Evolutionary conservation across 53 echinoderm and acorn worm species (phyloP).

Genomic region (Apostichopus leukothele): DNA sequence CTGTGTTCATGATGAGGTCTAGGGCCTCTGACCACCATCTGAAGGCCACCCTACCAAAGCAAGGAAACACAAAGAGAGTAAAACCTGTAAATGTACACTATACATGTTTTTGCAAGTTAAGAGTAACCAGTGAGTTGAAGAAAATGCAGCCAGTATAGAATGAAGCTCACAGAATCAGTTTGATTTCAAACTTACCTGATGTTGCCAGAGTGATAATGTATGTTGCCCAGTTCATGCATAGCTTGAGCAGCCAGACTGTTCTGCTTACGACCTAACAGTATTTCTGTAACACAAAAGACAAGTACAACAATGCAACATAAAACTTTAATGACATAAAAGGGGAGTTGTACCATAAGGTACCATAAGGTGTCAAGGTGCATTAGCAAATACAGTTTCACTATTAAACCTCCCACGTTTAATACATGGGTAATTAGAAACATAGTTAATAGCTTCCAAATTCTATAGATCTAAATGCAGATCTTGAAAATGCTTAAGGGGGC

Average conservation of each 20-base stretch:
- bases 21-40: slow-evolving; percentile 94
- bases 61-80: background rate
- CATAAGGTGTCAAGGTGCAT: no score
- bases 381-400: no score
- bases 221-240: slow-evolving; percentile 98
- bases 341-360: no score
- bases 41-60: slow-evolving; percentile 69
- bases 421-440: no score
- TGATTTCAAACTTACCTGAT: slow-evolving; percentile 66
- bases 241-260: slow-evolving; percentile 86
- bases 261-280: slow-evolving; percentile 88
- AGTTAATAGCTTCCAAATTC: no score
- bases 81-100: no score
- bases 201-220: slow-evolving; percentile 87
- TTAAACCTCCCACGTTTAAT: no score
- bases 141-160: background rate
- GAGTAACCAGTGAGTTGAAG: background rate
- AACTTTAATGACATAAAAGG: no score
- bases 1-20: slow-evolving; percentile 76
- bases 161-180: background rate
- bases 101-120: no score
- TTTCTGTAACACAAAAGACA: slow-evolving; percentile 59
- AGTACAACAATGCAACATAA: background rate
- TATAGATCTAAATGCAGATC: no score
- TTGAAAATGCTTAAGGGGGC: no score